Conservation (phyloP, 2,888 invertebrate species). For the Abrostola tripartita region DNA sequence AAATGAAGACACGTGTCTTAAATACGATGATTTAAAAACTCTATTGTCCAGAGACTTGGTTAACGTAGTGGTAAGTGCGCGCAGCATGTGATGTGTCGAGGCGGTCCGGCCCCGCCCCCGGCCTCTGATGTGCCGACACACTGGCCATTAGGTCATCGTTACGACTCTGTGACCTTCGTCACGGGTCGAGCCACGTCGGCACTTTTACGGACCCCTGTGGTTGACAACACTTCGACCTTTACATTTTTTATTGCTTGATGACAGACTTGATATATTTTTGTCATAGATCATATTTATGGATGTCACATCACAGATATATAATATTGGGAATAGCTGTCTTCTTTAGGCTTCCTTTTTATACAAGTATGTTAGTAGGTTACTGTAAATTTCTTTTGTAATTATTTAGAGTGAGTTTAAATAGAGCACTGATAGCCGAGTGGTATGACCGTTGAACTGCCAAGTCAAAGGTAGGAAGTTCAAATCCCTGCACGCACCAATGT, state of each 20-base stretch:
- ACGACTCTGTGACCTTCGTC: conserved; percentile 1
- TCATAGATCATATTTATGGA: too few relatives aligned
- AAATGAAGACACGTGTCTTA: too few relatives aligned
- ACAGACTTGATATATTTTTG: neutral
- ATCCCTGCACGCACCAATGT: too few relatives aligned
- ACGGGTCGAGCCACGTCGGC: neutral
- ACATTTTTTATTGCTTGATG: conserved; percentile 3
- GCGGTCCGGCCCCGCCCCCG: conserved; percentile 45
- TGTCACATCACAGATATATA: too few relatives aligned
- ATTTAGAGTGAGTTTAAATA: too few relatives aligned
- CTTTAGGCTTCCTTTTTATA: too few relatives aligned
- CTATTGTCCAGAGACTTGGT: neutral
- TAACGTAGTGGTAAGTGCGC: conserved; percentile 28
- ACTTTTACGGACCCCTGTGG: neutral
- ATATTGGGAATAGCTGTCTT: too few relatives aligned
- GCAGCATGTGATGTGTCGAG: conserved; percentile 35
- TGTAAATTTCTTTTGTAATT: too few relatives aligned
- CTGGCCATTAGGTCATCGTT: conserved; percentile 18
- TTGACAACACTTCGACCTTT: conserved; percentile 2
- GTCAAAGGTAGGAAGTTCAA: too few relatives aligned
- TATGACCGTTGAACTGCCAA: too few relatives aligned
- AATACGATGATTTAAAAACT: neutral
- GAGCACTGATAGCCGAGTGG: too few relatives aligned
- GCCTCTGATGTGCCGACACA: neutral
- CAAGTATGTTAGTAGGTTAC: too few relatives aligned